Base-by-base conservation (phyloP, 2,113 vertebrate genomes). In the Cnemophilus loriae region DNA sequence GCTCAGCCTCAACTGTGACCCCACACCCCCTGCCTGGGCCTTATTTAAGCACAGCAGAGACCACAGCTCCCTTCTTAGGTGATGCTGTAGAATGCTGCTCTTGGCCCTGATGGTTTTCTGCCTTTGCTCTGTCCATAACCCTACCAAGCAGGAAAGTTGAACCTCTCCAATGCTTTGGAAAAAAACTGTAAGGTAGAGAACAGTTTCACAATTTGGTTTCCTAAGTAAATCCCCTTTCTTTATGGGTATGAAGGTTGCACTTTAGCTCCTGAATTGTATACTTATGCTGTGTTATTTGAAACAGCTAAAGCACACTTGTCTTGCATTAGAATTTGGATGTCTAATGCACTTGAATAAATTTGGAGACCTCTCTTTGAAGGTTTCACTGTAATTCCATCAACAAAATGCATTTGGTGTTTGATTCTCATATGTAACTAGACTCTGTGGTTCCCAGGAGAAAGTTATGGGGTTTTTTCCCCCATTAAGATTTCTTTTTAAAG, bases 21-120 rank as follows among this genome's bases (percentile, higher is more conserved):
- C 26, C 19, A 24, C 27, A 47, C 0, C 0, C 16, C 10, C 15
- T 60, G 32, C 30, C n/a, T 8, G 30, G 30, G 11, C 44, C 13
- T 22, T 50, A 19, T 57, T 89, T 78, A 70, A 67, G 28, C 11
- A 5, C 28, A 81, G 11, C 56, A 39, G 35, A 3, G 9, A 1
- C 0, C 1, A 1, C 1, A 6, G 1, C 0, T 22, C 0, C 0
- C 1, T 47, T 56, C 1, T 1, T 2, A 26, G 6, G 2, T 33
- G 15, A 1, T 84, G 46, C 4, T 85, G 30, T 5, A 10, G 35
- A 21, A 4, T 61, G 11, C 4, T 95, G 35, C 2, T 78, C 3
- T 52, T 2, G 10, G 47, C 0, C 0, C 10, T 55, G 18, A 9
- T 6, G 16, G 7, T 47, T 63, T 77, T 90, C 32, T 90, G 28